phyloP scores from a whole-genome alignment of 2,113 vertebrate species.

The Rostratula benghalensis region DNA sequence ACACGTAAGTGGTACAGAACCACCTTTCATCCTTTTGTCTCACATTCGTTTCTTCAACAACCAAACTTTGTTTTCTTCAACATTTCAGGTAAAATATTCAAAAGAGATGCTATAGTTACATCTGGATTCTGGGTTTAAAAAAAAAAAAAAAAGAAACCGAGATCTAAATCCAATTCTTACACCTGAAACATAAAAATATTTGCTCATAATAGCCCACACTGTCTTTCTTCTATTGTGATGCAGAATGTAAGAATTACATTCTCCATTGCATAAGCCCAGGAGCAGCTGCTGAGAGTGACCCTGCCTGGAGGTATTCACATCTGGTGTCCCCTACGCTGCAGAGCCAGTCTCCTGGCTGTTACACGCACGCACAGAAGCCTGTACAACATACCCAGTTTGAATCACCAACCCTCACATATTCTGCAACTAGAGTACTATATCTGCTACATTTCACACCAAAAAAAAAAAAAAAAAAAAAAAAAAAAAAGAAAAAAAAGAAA shows the following conservation, averaged over 20 bases:
- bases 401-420: neutral
- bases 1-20: rapidly evolving
- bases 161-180: neutral
- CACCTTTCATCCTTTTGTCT: neutral
- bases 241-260: neutral
- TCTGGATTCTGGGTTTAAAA: neutral
- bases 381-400: neutral
- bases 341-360: neutral
- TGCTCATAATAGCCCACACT: neutral
- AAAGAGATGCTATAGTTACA: neutral
- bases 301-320: neutral
- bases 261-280: neutral
- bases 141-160: neutral
- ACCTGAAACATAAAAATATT: neutral
- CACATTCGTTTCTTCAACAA: neutral
- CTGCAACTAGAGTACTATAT: neutral
- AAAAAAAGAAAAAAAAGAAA: neutral
- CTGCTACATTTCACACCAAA: neutral
- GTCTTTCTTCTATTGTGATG: too few relatives aligned
- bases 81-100: neutral
- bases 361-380: neutral
- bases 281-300: neutral
- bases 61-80: neutral
- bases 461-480: neutral
- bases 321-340: rapidly evolving